Evolutionary conservation across 2,113 vertebrate species (phyloP), one percentile per base, ranked within the genome.

Genomic region (Myocastor coypus): DNA sequence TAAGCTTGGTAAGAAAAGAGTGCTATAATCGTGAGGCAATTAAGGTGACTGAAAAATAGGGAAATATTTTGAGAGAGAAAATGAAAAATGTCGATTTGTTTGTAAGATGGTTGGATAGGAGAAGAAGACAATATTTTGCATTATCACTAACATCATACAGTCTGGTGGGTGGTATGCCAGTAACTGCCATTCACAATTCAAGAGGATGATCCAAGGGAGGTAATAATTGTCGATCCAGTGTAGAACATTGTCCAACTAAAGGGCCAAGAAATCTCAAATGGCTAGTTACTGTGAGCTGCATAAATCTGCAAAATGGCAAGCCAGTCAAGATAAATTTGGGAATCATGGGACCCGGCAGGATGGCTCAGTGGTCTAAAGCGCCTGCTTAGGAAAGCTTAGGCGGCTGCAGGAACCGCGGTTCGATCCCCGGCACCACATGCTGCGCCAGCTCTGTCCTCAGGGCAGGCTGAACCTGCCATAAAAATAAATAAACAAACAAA

Each of bases 51-150:
- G 26, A 86, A 94, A 96, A 69, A 40, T 40, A 73, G 66, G 19
- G 22, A 87, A n/a, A 88, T 42, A 92, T 68, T 81, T 81, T 92
- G 52, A 93, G 20, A 94, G 28, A 37, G 42, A 40, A 91, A 90
- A 89, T 50, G 28, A 37, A 87, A 92, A 63, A 50, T 8, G 71
- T 19, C n/a, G 10, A 66, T 5, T 50, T 8, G 11, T 12, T 50
- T 71, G 1, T 77, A 81, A 50, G 7, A 7, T 4, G 6, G 63
- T 26, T 42, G 6, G 9, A 5, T 59, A 84, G 9, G 24, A 42
- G 86, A 89, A 83, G 42, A 86, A 59, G 28, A 50, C 83, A 96
- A 59, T 83, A 73, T 30, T 22, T 61, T 16, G 50, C 63, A 50
- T 78, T 32, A 71, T 52, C 32, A 26, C 12, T 57, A 16, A 66